Conservation (phyloP, 23 tunicate species). For the Diplosoma virens region DNA sequence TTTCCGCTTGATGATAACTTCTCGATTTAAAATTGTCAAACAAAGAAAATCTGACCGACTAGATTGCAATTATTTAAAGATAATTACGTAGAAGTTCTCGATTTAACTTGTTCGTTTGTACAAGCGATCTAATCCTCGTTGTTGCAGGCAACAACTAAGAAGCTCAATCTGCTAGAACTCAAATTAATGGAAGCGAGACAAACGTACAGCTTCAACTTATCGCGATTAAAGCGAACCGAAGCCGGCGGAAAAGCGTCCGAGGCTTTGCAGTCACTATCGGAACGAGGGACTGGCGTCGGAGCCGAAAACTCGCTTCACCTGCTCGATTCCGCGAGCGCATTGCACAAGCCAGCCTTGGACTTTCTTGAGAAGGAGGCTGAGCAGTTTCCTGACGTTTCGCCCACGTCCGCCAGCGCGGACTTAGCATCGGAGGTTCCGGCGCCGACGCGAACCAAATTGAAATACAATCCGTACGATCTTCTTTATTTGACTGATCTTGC, state of each 20-base stretch:
- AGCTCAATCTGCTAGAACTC: constrained; percentile 63
- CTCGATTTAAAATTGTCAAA: no score
- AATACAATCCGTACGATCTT: constrained; percentile 67
- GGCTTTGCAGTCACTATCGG: constrained; percentile 50
- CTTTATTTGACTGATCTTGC: constrained; percentile 50
- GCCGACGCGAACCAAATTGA: not conserved
- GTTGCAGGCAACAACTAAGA: constrained; percentile 67
- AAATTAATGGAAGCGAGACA: constrained; percentile 79
- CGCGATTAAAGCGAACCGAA: constrained; percentile 36
- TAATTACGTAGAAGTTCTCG: no score
- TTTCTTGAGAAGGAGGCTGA: constrained; percentile 36
- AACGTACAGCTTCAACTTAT: constrained; percentile 41
- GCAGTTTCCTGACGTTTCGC: not conserved
- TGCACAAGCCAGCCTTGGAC: constrained; percentile 79
- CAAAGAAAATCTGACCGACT: no score
- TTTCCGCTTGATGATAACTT: no score
- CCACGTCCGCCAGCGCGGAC: constrained; percentile 23
- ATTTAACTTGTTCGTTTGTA: no score
- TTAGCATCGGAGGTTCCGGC: not conserved
- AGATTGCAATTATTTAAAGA: no score
- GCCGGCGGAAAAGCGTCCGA: constrained; percentile 35
- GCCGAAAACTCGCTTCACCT: constrained; percentile 62
- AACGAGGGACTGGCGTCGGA: constrained; percentile 86
- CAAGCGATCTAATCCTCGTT: not conserved
- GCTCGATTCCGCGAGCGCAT: constrained; percentile 25